Conservation (phyloP, 2,113 vertebrate species). For the Chunga burmeisteri region DNA sequence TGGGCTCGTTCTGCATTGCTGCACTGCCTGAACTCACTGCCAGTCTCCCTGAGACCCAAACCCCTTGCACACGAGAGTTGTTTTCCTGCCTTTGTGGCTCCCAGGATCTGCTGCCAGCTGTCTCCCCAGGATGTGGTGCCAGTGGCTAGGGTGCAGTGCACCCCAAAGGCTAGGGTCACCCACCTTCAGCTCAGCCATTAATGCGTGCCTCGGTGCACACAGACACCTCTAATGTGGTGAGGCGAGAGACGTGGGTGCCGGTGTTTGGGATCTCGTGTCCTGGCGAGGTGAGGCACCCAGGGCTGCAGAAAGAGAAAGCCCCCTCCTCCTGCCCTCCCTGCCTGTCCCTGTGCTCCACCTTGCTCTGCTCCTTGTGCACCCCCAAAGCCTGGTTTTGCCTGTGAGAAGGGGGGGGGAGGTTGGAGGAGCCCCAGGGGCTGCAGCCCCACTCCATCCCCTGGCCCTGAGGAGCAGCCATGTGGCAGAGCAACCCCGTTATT, state of each 20-base stretch:
- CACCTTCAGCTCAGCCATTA: background rate
- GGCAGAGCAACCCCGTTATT: background rate
- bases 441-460: background rate
- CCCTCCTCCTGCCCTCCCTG: background rate
- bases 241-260: background rate
- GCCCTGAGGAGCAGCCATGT: background rate
- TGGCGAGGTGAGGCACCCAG: background rate
- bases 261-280: background rate
- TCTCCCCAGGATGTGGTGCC: background rate
- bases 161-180: background rate
- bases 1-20: background rate
- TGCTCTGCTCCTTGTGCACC: background rate
- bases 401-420: background rate
- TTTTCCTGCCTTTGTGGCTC: background rate
- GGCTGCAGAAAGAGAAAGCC: background rate
- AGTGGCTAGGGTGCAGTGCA: fast-evolving
- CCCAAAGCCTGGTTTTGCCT: background rate
- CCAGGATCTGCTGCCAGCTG: background rate
- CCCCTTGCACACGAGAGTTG: background rate
- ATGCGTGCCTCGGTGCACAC: background rate
- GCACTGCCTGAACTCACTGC: background rate
- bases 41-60: background rate
- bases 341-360: background rate
- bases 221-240: background rate
- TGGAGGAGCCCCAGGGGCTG: background rate